phyloP scores from a whole-genome alignment of 2,888 invertebrate genomes.

The Empis stercorea region DNA sequence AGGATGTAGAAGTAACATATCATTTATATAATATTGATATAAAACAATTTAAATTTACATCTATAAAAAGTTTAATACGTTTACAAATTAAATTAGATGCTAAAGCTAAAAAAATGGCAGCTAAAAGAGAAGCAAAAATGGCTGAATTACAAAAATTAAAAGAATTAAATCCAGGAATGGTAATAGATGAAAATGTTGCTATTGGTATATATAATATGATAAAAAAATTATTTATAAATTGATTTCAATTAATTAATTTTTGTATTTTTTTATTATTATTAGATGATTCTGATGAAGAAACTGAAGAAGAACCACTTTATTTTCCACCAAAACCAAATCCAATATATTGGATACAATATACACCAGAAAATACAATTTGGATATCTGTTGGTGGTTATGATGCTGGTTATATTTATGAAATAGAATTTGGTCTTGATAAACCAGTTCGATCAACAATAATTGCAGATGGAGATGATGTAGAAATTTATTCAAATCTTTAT shows the following conservation, averaged over 20 bases:
- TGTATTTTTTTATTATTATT: constrained; percentile 14
- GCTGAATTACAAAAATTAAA: constrained; percentile 45
- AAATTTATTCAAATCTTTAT: constrained; percentile 42
- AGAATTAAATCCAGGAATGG: constrained; percentile 44
- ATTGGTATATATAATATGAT: constrained; percentile 38
- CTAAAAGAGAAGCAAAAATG: constrained; percentile 40
- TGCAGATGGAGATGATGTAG: constrained; percentile 41
- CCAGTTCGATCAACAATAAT: constrained; percentile 39
- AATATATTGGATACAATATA: constrained; percentile 45
- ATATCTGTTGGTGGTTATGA: constrained; percentile 51
- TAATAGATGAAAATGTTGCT: constrained; percentile 46
- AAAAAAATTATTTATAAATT: background rate
- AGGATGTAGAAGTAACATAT: constrained; percentile 39
- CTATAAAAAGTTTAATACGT: constrained; percentile 46
- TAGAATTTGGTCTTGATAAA: constrained; percentile 33
- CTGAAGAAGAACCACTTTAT: constrained; percentile 40
- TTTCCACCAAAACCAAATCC: constrained; percentile 45
- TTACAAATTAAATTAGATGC: constrained; percentile 45
- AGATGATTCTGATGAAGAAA: constrained; percentile 45
- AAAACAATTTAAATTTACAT: constrained; percentile 38
- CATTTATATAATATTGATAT: constrained; percentile 29
- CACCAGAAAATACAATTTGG: constrained; percentile 41
- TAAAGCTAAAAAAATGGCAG: constrained; percentile 39
- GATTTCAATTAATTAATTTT: background rate
- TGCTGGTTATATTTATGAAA: constrained; percentile 54